These are phyloP conservation scores for Abrostola tripartita DNA, from an alignment of 2,888 invertebrate species.

Conservation along the genomic window DNA sequence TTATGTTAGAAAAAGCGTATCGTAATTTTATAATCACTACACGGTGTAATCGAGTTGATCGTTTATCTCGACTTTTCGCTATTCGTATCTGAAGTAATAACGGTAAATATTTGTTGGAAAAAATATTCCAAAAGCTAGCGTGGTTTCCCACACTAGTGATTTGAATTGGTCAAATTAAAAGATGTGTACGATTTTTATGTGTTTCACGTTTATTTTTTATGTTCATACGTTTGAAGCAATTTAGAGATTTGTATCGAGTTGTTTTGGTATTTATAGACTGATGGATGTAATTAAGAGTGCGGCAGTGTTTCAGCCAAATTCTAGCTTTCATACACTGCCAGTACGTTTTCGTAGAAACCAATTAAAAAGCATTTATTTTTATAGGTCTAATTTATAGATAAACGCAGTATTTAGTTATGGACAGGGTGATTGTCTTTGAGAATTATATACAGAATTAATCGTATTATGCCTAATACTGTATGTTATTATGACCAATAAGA, in stretches of 20 bases:
- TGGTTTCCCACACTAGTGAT: constrained; percentile 79
- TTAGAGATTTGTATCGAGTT: constrained; percentile 41
- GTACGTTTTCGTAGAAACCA: background rate
- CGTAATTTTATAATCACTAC: constrained; percentile 64
- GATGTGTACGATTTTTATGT: constrained; percentile 59
- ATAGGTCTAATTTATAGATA: background rate
- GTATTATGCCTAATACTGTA: too few relatives aligned
- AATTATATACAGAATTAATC: background rate
- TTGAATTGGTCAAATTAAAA: constrained; percentile 66
- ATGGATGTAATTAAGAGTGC: background rate
- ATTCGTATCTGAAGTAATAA: constrained; percentile 64
- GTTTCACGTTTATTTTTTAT: constrained; percentile 53
- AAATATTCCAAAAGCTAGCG: constrained; percentile 59
- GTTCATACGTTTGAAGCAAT: constrained; percentile 49
- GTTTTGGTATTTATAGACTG: constrained; percentile 44
- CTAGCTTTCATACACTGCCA: background rate
- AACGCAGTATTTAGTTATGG: too few relatives aligned
- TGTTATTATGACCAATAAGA: too few relatives aligned
- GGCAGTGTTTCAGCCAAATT: background rate
- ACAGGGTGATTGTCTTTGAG: background rate
- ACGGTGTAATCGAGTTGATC: constrained; percentile 59
- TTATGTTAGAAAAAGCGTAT: constrained; percentile 80
- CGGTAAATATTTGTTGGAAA: constrained; percentile 74
- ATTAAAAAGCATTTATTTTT: constrained; percentile 2
- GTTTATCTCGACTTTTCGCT: constrained; percentile 67